Base-by-base conservation (phyloP, 2,888 invertebrate species). In the Dyspetes luteomarginatus region DNA sequence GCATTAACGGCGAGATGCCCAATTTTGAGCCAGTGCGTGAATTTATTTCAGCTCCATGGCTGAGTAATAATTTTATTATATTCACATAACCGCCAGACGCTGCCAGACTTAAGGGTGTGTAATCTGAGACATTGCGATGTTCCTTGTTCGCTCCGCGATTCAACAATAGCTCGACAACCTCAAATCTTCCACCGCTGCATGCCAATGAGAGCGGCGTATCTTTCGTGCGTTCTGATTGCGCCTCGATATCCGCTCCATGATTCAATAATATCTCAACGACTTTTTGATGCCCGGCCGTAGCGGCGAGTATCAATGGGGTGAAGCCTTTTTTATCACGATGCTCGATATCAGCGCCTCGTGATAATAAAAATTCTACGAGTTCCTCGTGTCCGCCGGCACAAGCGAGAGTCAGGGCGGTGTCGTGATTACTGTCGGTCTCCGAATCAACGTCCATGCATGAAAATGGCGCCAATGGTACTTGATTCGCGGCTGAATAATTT, bases 281-380 rank as follows among this genome's bases (percentile, higher is more conserved):
- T 90, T 96, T 96, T 78, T 97, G 96, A 91, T 98, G 97, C 0
- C 99, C 99, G 19, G 98, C 99, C 12, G 99, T 99, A 26, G 99
- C 98, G 56, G 99, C 98, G 85, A 99, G 94, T 89, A 99, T 99
- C 50, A 99, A 94, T 0, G 99, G 99, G 0, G 99, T 99, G 92
- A 99, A 99, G 28, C 99, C 99, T 93, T 99, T 99, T 93, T 99
- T 99, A 92, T 99, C 99, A 30, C 98, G 95, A 92, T 99, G 99
- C 92, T 99, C 93, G 91, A 99, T 98, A 92, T 98, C 97, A 0
- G 99, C 98, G 73, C 98, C 98, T 82, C 98, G 95, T 85, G 95
- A 95, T 65, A 99, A 94, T 83, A 99, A 94, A 88, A 99, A 94
- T 91, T 97, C 97, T 7, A 99, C 99, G 19, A 99, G 94, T 89